phyloP scores from a whole-genome alignment of 1,140 invertebrate genomes.

The Marisa cornuarietis region DNA sequence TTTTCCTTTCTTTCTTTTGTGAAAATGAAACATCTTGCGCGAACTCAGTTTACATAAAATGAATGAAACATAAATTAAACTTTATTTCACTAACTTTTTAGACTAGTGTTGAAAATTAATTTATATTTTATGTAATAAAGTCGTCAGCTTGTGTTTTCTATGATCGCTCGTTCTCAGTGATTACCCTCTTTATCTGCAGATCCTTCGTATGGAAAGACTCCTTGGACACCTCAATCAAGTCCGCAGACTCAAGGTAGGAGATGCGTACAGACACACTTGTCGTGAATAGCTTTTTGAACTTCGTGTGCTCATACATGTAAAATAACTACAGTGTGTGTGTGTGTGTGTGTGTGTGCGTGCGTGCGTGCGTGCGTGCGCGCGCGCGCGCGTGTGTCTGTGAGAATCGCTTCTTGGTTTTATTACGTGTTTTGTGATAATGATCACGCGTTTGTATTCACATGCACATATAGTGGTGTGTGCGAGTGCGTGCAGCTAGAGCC shows the following conservation, averaged over 20 bases:
- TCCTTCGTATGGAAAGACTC: constrained; percentile 27
- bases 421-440: too few relatives aligned
- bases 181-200: constrained; percentile 18
- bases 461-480: not conserved
- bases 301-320: not conserved
- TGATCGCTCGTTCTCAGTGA: too few relatives aligned
- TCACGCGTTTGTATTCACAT: too few relatives aligned
- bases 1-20: too few relatives aligned
- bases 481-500: not conserved
- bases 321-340: not conserved
- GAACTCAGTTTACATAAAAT: too few relatives aligned
- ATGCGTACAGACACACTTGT: not conserved
- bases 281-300: not conserved
- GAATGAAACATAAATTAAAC: too few relatives aligned
- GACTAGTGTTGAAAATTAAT: too few relatives aligned
- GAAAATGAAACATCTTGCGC: too few relatives aligned
- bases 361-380: too few relatives aligned
- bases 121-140: too few relatives aligned
- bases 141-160: too few relatives aligned
- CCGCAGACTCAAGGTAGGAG: constrained; percentile 25
- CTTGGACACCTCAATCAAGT: constrained; percentile 27
- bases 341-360: constrained; percentile 3
- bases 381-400: not conserved
- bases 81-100: too few relatives aligned
- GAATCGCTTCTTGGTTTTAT: not conserved